phyloP scores from a whole-genome alignment of 2,797 vertebrate genomes.

The Channa striata region DNA sequence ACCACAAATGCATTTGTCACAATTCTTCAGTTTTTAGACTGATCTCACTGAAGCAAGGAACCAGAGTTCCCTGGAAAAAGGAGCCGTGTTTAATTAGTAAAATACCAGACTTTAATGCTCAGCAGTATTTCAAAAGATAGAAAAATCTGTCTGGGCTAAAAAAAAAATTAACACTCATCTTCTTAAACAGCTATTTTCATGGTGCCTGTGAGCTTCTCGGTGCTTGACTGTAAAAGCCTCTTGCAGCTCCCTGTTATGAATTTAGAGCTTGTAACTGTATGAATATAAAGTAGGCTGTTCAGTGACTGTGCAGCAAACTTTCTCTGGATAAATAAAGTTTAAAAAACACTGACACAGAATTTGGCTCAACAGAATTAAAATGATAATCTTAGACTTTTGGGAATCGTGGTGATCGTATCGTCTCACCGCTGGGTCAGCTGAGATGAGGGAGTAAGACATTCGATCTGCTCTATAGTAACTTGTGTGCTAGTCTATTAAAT shows the following conservation, averaged over 20 bases:
- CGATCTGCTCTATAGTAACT: conserved; percentile 58
- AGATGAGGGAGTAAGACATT: conserved; percentile 38
- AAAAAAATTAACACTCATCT: conserved; percentile 40
- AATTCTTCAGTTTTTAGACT: not conserved
- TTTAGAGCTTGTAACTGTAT: conserved; percentile 32
- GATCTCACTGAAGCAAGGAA: not conserved
- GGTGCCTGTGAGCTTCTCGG: conserved; percentile 22
- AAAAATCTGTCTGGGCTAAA: conserved; percentile 13
- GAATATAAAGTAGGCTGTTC: conserved; percentile 53
- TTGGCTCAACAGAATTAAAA: conserved; percentile 46
- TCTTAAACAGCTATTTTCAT: conserved; percentile 22
- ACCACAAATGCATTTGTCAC: not conserved
- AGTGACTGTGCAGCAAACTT: conserved; percentile 17
- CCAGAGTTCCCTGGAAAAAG: not conserved
- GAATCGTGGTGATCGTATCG: conserved; percentile 24
- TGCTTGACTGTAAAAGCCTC: conserved; percentile 29
- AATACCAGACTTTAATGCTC: conserved; percentile 10
- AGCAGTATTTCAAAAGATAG: conserved; percentile 27
- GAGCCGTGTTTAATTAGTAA: conserved; percentile 15
- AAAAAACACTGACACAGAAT: conserved; percentile 36
- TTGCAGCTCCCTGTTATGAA: conserved; percentile 41
- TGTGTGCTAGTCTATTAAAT: conserved; percentile 47
- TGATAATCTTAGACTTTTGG: conserved; percentile 38
- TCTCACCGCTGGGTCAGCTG: not conserved
- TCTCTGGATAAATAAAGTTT: conserved; percentile 45